Percentiles rank a stretch among this genome's conserved stretches.
Evolutionary conservation across 2,113 vertebrate genomes (phyloP).

Genomic region (Lethenteron reissneri): DNA sequence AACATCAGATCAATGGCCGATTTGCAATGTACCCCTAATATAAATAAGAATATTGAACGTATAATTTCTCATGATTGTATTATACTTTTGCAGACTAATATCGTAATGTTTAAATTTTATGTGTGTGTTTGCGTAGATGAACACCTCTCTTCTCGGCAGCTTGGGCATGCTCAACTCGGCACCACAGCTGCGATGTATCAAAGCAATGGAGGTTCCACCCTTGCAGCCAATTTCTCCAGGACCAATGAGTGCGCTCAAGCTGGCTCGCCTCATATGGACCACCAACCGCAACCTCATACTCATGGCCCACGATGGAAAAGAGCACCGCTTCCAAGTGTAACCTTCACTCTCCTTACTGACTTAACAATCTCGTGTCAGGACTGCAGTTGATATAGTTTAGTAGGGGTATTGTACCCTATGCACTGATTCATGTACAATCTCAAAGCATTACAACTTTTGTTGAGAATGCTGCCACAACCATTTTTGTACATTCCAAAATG

Average conservation of each 20-base stretch:
- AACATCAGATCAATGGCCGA: too few relatives aligned
- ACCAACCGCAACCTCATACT: conserved; percentile 92
- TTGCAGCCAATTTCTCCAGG: conserved; percentile 70
- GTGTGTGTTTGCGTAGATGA: conserved; percentile 39
- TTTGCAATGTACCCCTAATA: too few relatives aligned
- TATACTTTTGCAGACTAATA: neutral
- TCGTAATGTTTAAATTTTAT: neutral
- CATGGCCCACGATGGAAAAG: conserved; percentile 86
- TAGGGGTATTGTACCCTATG: too few relatives aligned
- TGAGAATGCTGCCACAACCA: too few relatives aligned
- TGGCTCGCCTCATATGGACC: conserved; percentile 93
- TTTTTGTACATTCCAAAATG: too few relatives aligned
- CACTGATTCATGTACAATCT: too few relatives aligned
- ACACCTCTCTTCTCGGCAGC: conserved; percentile 73
- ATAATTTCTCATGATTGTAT: neutral
- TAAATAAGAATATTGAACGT: too few relatives aligned
- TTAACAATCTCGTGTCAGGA: neutral
- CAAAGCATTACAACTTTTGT: too few relatives aligned
- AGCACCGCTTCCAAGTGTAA: conserved; percentile 86
- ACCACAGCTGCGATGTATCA: conserved; percentile 78
- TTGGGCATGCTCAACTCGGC: conserved; percentile 89
- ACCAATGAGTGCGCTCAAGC: conserved; percentile 43
- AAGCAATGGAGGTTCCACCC: conserved; percentile 81
- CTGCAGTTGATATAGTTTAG: too few relatives aligned
- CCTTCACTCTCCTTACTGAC: neutral